Base-by-base conservation (phyloP, 2,888 invertebrate species). In the Bellardia bayeri region DNA sequence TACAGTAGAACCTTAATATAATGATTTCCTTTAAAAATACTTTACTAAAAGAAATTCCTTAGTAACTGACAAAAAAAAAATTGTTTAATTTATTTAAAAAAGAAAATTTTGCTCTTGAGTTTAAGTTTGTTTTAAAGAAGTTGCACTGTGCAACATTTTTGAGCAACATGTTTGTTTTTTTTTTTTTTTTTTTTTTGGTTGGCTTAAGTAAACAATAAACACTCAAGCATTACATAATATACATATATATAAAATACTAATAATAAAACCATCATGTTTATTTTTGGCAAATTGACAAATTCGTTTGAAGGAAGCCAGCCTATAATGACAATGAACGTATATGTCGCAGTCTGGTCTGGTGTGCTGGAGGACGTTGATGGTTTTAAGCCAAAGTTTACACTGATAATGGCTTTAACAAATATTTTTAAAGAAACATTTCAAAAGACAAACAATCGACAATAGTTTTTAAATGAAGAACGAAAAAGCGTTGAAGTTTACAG, bases 401-500 rank as follows among this genome's bases (percentile, higher is more conserved):
- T 83, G 76, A 78, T 71, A 78, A 83, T 82, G 82, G 63, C 63
- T 63, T 64, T 71, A 45, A 45, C 61, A 82, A 80, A 80, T 75
- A 69, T 82, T 82, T 61, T 33, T 30, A 11, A 68, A 58, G 45
- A 79, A 30, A 63, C 51, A 76, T 9, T 6, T 6, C 6, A 33
- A 30, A 0, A 37, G 5, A 14, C 51, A 14, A 51, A n/a, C 51
- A 51, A 1, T 51, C 23, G 23, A 23, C 23, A 23, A 23, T 23
- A 0, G 23, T 14, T 49, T 49, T 49, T 49, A 14, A 11, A 13
- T 11, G 49, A 49, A 49, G 49, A 14, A 49, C 8, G 14, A 13
- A 4, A 49, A 49, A 49, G 14, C 37, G 6, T 6, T 4, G 6
- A 37, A 37, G 37, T 37, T 37, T 37, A 37, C 2, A 37, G 37